These are phyloP conservation scores for Pocillopora damicornis DNA, from an alignment of 64 coral and sea anemone genomes.

Conservation along the genomic window DNA sequence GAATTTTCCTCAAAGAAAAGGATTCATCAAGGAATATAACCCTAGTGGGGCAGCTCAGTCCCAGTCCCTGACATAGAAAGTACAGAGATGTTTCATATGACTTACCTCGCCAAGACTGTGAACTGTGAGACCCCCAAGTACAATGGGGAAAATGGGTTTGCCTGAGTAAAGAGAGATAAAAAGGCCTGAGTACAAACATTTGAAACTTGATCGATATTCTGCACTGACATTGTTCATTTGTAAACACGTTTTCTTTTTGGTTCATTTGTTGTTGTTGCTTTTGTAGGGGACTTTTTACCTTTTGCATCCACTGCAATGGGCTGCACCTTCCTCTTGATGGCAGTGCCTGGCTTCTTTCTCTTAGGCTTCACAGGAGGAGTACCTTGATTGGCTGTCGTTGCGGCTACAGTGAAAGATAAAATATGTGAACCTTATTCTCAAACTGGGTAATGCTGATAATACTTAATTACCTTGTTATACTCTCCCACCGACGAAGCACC, in stretches of 20 bases:
- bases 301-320: constrained; percentile 94
- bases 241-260: too few species aligned
- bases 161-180: constrained; percentile 25
- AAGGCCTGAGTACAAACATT: background rate
- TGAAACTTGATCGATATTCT: too few species aligned
- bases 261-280: too few species aligned
- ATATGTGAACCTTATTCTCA: background rate
- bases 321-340: constrained; percentile 95
- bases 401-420: background rate
- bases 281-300: constrained; percentile 27
- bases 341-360: constrained; percentile 97
- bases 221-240: too few species aligned
- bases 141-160: constrained; percentile 95
- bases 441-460: too few species aligned
- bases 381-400: background rate
- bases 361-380: constrained; percentile 74
- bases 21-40: too few species aligned
- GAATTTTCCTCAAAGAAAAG: too few species aligned
- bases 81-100: background rate
- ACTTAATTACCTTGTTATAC: too few species aligned
- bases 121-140: constrained; percentile 85
- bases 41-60: too few species aligned
- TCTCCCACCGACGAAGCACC: too few species aligned
- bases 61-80: background rate
- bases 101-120: constrained; percentile 96